phyloP scores from a whole-genome alignment of 1,140 invertebrate genomes.

The Psix sp. region DNA sequence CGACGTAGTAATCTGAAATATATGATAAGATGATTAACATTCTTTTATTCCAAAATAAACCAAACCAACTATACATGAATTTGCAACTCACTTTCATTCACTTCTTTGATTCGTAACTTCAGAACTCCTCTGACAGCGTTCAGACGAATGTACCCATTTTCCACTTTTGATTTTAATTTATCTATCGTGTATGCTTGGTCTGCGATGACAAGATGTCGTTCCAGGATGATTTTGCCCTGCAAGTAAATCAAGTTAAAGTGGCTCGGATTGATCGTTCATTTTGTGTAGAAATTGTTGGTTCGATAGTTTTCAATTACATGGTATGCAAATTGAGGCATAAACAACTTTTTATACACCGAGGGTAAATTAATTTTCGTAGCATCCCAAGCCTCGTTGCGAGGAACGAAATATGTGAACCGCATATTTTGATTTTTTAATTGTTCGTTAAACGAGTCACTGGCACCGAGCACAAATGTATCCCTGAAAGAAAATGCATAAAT shows the following conservation, averaged over 20 bases:
- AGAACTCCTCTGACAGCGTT: slow-evolving; percentile 84
- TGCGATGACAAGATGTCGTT: slow-evolving; percentile 87
- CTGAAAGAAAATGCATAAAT: too few species aligned
- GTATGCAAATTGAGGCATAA: slow-evolving; percentile 87
- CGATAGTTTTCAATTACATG: slow-evolving; percentile 80
- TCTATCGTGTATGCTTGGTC: slow-evolving; percentile 86
- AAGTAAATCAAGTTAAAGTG: slow-evolving; percentile 63
- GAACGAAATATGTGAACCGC: slow-evolving; percentile 94
- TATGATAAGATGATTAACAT: not conserved
- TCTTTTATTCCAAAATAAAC: not conserved
- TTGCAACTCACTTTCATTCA: slow-evolving; percentile 83
- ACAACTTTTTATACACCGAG: slow-evolving; percentile 88
- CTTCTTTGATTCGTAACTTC: slow-evolving; percentile 84
- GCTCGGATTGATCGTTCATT: too few species aligned
- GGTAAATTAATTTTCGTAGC: slow-evolving; percentile 82
- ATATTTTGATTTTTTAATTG: slow-evolving; percentile 86
- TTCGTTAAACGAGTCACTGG: slow-evolving; percentile 85
- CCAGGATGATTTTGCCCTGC: slow-evolving; percentile 86
- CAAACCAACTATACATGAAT: not conserved
- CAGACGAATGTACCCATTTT: slow-evolving; percentile 80
- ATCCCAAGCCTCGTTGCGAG: slow-evolving; percentile 90
- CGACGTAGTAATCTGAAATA: slow-evolving; percentile 85
- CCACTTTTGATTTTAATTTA: slow-evolving; percentile 82
- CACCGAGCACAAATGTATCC: slow-evolving; percentile 85
- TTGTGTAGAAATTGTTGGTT: not conserved